These are phyloP conservation scores for Drosophila putrida DNA, from an alignment of 2,888 invertebrate species.

Conservation along the genomic window DNA sequence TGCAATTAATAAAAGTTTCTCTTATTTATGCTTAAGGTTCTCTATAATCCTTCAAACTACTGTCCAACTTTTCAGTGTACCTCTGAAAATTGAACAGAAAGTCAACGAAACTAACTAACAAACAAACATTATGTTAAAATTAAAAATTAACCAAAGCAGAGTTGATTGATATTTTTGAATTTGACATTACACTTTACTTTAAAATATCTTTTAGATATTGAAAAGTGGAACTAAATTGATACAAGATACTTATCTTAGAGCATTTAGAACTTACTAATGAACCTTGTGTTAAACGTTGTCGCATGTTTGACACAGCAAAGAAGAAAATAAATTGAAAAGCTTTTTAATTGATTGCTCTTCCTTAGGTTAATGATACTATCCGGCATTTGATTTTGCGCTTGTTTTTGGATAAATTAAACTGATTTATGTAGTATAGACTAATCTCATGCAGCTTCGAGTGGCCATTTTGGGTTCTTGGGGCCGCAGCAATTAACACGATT, in stretches of 20 bases:
- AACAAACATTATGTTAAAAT: no score
- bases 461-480: conserved; percentile 24
- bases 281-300: background rate
- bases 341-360: conserved; percentile 70
- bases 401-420: conserved; percentile 53
- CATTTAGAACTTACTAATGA: background rate
- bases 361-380: conserved; percentile 22
- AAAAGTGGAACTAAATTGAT: background rate
- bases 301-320: conserved; percentile 24
- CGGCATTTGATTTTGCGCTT: conserved; percentile 39
- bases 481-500: conserved; percentile 74
- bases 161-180: no score
- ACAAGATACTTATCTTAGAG: background rate
- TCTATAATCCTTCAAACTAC: background rate
- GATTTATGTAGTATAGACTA: conserved; percentile 67
- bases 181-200: no score
- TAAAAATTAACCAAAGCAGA: no score
- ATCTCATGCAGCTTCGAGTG: conserved; percentile 66
- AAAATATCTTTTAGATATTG: no score
- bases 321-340: conserved; percentile 49
- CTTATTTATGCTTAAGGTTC: conserved; percentile 15
- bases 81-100: background rate
- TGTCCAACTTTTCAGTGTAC: conserved; percentile 3
- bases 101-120: no score
- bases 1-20: conserved; percentile 21